Evolutionary conservation across 2,888 invertebrate species (phyloP).

Genomic region (Digitonthophagus gazella): DNA sequence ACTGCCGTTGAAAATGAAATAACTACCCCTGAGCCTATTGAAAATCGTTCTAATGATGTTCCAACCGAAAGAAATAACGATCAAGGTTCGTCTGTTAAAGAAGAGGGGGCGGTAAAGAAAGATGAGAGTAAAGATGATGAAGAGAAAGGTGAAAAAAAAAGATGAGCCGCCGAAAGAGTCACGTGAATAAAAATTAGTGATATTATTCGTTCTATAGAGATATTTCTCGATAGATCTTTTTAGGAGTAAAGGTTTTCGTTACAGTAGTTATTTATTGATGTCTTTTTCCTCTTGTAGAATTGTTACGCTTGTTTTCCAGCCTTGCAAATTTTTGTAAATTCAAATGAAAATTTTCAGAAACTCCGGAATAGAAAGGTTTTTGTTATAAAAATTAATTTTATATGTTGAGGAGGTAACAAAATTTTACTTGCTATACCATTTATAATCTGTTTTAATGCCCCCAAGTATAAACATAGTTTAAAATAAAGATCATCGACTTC

Average conservation of each 20-base stretch:
- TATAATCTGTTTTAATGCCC: too few relatives aligned
- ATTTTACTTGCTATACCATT: too few relatives aligned
- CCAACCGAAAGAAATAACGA: neutral
- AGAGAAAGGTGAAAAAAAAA: neutral
- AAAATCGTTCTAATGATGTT: neutral
- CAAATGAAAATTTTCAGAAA: too few relatives aligned
- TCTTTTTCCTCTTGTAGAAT: too few relatives aligned
- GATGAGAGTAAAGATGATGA: neutral
- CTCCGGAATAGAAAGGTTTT: too few relatives aligned
- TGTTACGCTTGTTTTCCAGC: too few relatives aligned
- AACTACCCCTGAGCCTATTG: neutral
- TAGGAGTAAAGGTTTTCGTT: neutral
- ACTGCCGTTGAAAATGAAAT: too few relatives aligned
- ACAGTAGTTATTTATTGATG: neutral
- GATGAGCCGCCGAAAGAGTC: neutral
- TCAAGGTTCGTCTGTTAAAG: neutral
- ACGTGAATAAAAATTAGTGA: neutral
- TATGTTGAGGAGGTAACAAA: too few relatives aligned
- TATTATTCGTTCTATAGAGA: neutral
- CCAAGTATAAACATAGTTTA: too few relatives aligned
- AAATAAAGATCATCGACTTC: too few relatives aligned
- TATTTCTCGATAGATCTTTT: neutral
- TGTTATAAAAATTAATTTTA: too few relatives aligned
- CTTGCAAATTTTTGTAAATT: too few relatives aligned
- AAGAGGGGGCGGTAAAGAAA: constrained; percentile 2